A percentile compares a stretch with the other conserved stretches of the same genome.
phyloP scores from a whole-genome alignment of 2,113 vertebrate genomes.

The Lepus europaeus region DNA sequence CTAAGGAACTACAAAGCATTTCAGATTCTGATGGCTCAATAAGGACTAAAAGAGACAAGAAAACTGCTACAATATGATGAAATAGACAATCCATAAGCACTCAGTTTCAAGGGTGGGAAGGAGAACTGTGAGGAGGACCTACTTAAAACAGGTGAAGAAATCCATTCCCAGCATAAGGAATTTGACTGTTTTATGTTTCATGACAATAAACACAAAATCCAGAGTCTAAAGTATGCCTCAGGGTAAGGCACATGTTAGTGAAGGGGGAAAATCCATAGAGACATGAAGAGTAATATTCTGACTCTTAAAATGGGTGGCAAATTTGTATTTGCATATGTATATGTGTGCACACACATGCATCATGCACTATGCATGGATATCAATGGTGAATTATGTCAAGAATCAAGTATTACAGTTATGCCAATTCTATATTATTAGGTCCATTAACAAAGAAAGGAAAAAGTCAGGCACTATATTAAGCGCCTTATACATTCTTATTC shows the following conservation, averaged over 20 bases:
- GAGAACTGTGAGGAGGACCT: background rate
- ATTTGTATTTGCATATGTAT: background rate
- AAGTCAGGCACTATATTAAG: background rate
- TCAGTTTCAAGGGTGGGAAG: background rate
- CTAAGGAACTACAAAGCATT: slow-evolving; percentile 4
- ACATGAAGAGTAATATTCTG: background rate
- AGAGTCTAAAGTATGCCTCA: background rate
- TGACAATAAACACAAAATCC: slow-evolving; percentile 18
- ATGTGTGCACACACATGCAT: background rate
- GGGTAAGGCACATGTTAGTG: background rate
- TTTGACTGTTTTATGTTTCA: background rate
- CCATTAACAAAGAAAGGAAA: slow-evolving; percentile 2
- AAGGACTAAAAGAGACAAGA: background rate
- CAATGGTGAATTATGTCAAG: background rate
- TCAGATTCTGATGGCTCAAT: background rate
- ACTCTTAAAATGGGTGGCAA: background rate
- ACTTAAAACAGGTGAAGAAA: background rate
- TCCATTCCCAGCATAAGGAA: background rate
- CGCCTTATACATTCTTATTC: background rate
- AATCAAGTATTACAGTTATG: background rate
- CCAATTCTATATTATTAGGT: background rate
- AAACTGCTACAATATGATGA: background rate
- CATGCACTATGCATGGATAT: background rate
- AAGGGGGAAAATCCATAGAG: background rate
- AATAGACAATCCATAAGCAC: background rate